Percentiles rank a stretch among this genome's conserved stretches.
phyloP scores from a whole-genome alignment of 2,113 vertebrate species.

The Cyprichromis sp. region DNA sequence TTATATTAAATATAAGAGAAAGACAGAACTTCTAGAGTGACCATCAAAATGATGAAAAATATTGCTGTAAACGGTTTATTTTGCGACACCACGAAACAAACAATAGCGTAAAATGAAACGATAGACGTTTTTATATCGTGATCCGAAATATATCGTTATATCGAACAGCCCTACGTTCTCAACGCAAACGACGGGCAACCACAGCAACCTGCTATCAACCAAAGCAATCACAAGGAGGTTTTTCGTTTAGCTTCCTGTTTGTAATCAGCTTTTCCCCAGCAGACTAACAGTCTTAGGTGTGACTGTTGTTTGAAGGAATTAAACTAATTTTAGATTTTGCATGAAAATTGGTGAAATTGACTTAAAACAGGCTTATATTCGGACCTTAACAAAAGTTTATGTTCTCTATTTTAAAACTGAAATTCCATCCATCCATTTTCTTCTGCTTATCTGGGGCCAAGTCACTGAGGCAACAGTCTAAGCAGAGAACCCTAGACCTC shows the following conservation, averaged over 20 bases:
- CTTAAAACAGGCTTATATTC: neutral
- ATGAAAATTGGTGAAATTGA: neutral
- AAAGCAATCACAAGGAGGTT: neutral
- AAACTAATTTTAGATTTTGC: neutral
- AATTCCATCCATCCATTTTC: neutral
- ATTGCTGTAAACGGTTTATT: neutral
- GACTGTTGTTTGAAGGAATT: neutral
- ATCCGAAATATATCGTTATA: neutral
- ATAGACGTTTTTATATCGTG: neutral
- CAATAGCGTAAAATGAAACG: fast-evolving
- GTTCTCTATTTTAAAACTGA: neutral
- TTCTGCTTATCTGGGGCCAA: neutral
- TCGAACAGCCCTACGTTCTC: neutral
- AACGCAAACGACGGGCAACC: neutral
- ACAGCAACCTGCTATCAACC: neutral
- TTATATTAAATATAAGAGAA: neutral
- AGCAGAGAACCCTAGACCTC: neutral
- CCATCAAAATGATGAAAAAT: neutral
- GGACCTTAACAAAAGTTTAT: neutral
- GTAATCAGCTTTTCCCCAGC: neutral
- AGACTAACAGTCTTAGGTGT: neutral
- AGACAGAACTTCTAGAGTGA: neutral
- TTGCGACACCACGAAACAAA: fast-evolving
- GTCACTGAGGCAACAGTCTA: neutral
- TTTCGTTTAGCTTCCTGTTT: neutral